These are phyloP conservation scores for Tipula unca DNA, from an alignment of 2,888 invertebrate genomes.

Conservation along the genomic window DNA sequence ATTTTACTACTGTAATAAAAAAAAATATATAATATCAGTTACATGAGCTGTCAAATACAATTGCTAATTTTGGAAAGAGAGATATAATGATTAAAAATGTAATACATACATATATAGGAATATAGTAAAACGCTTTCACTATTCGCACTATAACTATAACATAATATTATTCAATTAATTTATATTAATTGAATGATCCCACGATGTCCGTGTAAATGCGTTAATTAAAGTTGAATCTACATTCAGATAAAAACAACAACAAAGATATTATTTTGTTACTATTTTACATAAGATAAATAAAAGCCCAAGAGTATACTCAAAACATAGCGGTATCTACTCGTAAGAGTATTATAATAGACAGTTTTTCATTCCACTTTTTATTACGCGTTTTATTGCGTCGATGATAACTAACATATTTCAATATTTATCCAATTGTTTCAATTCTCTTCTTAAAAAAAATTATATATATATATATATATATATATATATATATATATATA, in stretches of 20 bases:
- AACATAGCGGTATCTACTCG: neutral
- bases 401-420: neutral
- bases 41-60: neutral
- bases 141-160: neutral
- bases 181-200: neutral
- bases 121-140: neutral
- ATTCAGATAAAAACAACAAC: neutral
- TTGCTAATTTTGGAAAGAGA: neutral
- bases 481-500: no score
- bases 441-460: no score
- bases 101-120: no score
- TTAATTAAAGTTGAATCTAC: neutral
- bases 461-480: no score
- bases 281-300: neutral
- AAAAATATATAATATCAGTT: neutral
- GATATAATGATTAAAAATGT: neutral
- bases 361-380: neutral
- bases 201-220: neutral
- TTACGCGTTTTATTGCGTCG: neutral
- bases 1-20: neutral
- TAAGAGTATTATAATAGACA: neutral
- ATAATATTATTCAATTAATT: neutral
- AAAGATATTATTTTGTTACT: neutral
- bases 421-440: neutral
- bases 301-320: neutral